phyloP scores from a whole-genome alignment of 2,797 vertebrate genomes.

The Hippopotamyrus pictus region DNA sequence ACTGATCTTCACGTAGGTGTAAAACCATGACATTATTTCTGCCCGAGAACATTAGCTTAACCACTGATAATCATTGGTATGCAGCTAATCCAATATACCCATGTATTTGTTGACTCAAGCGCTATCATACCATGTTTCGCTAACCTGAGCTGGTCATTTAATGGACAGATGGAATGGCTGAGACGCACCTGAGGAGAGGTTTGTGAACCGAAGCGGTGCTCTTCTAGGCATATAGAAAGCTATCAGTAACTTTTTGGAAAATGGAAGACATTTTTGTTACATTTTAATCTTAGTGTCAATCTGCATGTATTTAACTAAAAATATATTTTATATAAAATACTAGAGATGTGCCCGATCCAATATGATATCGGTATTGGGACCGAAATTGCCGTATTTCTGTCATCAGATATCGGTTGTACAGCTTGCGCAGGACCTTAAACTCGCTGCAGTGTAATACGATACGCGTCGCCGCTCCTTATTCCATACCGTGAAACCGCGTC shows the following conservation, averaged over 20 bases:
- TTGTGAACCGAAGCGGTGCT: background rate
- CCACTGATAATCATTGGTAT: background rate
- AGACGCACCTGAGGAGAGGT: background rate
- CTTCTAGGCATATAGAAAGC: background rate
- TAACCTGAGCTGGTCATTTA: background rate
- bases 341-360: too few relatives aligned
- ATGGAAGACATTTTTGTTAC: background rate
- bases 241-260: background rate
- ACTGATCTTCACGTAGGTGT: background rate
- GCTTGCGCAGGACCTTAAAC: too few relatives aligned
- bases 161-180: background rate
- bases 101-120: background rate
- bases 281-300: background rate
- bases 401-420: too few relatives aligned
- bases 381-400: too few relatives aligned
- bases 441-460: too few relatives aligned
- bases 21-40: background rate
- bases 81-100: background rate
- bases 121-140: background rate
- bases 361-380: too few relatives aligned
- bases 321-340: too few relatives aligned
- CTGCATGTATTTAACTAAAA: background rate
- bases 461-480: too few relatives aligned
- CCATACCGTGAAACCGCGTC: too few relatives aligned
- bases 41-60: background rate